Evolutionary conservation across 1,140 invertebrate genomes (phyloP), one percentile per base, ranked within the genome.

Genomic region (Helicoverpa armigera): DNA sequence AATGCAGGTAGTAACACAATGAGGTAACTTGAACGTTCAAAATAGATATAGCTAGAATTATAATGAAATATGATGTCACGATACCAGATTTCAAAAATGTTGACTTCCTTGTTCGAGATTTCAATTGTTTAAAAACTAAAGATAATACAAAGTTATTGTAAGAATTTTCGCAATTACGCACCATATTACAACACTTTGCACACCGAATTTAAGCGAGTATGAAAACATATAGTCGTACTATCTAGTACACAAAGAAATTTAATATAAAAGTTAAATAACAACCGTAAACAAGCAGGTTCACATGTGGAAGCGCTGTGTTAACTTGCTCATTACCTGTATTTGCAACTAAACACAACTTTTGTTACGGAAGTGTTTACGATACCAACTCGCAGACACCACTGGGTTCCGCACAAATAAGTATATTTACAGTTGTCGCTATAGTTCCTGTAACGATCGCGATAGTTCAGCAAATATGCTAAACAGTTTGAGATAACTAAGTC

Each of bases 301-400:
- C 70, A 73, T 14, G 53, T 58, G 14, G 50, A 54, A 72, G 50
- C 50, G 13, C 43, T 56, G 53, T 73, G 53, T 58, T 43, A 58
- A 73, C 70, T 73, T 18, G 53, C 70, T 73, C 70, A 73, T 73
- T 73, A 73, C 70, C 70, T 73, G 70, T 73, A 73, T 73, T 73
- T 73, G 29, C 53, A 58, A 73, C 51, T 73, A 73, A 54, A 73
- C 53, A 73, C 53, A 73, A 73, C 53, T 73, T 73, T 73, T 58
- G 70, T 73, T 43, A 43, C 48, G 70, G 70, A 73, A 73, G 58
- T 73, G 70, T 73, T 73, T 58, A 73, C 70, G 70, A 73, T 73
- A 73, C 29, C 53, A 73, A 73, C 70, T 72, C 69, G 48, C 18
- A 73, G 31, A 18, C 53, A 16, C 11, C 31, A 16, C 11, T 56